Evolutionary conservation across 2,113 vertebrate species (phyloP).

Genomic region (Carassius carassius): DNA sequence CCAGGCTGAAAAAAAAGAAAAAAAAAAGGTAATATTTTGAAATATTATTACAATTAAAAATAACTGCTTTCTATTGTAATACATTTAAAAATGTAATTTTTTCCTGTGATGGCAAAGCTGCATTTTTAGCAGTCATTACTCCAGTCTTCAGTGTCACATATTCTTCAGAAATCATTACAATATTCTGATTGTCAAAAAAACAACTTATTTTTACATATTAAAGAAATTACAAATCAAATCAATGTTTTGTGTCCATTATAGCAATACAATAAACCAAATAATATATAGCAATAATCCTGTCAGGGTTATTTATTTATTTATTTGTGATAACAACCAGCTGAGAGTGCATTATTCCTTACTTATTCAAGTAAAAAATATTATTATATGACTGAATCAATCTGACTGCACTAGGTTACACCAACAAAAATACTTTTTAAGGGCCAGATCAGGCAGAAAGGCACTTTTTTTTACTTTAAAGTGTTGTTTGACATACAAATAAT

Average conservation of each 20-base stretch:
- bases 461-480: conserved; percentile 23
- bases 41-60: too few species aligned
- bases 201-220: too few species aligned
- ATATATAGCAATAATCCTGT: background rate
- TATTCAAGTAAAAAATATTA: background rate
- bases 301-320: background rate
- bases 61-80: too few species aligned
- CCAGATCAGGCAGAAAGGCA: background rate
- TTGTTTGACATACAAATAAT: conserved; percentile 17
- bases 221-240: background rate
- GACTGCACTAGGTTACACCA: background rate
- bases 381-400: background rate
- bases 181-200: background rate
- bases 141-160: background rate
- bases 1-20: too few species aligned
- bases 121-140: too few species aligned
- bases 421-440: background rate
- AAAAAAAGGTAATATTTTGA: too few species aligned
- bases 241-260: background rate
- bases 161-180: background rate
- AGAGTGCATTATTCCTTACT: background rate
- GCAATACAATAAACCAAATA: background rate
- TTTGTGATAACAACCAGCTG: background rate
- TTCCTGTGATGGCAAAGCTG: too few species aligned
- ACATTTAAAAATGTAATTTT: too few species aligned